Conservation (phyloP, 2,113 vertebrate species). For the Oxyura jamaicensis region DNA sequence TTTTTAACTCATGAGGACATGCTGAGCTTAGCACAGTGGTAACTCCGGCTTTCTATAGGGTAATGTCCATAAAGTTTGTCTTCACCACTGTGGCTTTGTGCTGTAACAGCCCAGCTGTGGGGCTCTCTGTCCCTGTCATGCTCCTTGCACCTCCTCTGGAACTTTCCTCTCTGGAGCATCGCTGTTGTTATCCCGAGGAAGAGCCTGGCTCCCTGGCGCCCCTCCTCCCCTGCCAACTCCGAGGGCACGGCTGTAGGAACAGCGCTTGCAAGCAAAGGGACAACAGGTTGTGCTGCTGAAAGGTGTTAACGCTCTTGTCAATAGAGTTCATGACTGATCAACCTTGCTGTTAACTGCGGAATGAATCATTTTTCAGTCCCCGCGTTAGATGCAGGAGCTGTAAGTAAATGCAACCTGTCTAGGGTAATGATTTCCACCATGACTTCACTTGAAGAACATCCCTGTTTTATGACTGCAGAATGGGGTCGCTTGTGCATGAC, state of each 20-base stretch:
- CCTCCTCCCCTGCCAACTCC: neutral
- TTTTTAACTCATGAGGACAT: neutral
- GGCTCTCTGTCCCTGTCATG: neutral
- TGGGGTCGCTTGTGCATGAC: neutral
- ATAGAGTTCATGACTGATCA: conserved; percentile 15
- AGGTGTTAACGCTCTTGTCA: neutral
- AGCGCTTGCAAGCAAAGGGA: neutral
- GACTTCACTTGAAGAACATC: neutral
- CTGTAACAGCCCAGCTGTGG: neutral
- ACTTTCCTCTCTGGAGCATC: neutral
- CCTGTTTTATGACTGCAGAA: neutral
- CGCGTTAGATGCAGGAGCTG: neutral
- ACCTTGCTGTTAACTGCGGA: neutral
- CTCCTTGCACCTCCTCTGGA: neutral
- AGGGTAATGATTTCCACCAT: neutral
- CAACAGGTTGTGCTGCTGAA: neutral
- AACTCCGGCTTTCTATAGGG: neutral
- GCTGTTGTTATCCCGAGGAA: neutral
- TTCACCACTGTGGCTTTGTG: neutral
- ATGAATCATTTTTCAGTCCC: neutral
- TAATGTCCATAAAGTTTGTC: neutral
- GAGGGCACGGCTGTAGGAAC: neutral
- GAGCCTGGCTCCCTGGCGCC: neutral
- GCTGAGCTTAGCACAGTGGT: neutral
- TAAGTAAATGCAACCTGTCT: neutral